Base-by-base conservation (phyloP, 2,888 invertebrate species). In the Drosophila flavopinicola region DNA sequence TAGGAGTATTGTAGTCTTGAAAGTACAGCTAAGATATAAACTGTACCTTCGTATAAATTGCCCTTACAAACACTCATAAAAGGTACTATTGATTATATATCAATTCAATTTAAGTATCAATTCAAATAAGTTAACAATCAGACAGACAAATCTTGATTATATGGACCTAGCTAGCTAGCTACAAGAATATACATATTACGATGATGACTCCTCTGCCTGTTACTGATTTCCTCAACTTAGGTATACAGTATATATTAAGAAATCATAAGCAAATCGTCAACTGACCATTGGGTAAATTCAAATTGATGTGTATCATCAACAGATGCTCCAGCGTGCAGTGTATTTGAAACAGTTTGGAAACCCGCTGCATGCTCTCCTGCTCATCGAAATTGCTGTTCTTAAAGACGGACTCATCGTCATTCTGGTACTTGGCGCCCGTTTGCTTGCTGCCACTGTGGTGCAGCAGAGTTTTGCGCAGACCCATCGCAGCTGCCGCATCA, bases 311-410 rank as follows among this genome's bases (percentile, higher is more conserved):
- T 33, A 91, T 88, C 86, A 90, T 79, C 11, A 91, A 32, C 7
- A 91, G 61, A 71, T 91, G 91, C 60, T 91, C 91, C 49, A 91
- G 44, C 0, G 88, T 83, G 42, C 90, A 87, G 58, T 91, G 91
- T 7, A 90, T 87, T 77, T 91, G 91, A 13, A 89, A 75, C 1
- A 91, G 49, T 52, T 89, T 89, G 0, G 90, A 85, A n/a, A 91
- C 48, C 9, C 78, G 78, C 10, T 58, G 63, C 33, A 86, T 79
- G 23, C 87, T 86, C 27, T 89, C 88, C 0, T 59, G 49, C 45
- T 83, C 77, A 71, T 87, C 75, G 38, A 91, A 91, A 45, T 79
- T 79, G 29, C 91, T 91, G 66, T 91, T 91, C 59, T 88, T 89
- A 35, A 91, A 90, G 0, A 87, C 90, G 1, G 85, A 47, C 0